These are phyloP conservation scores for Silurus asotus DNA, from an alignment of 2,113 vertebrate genomes.

Conservation along the genomic window DNA sequence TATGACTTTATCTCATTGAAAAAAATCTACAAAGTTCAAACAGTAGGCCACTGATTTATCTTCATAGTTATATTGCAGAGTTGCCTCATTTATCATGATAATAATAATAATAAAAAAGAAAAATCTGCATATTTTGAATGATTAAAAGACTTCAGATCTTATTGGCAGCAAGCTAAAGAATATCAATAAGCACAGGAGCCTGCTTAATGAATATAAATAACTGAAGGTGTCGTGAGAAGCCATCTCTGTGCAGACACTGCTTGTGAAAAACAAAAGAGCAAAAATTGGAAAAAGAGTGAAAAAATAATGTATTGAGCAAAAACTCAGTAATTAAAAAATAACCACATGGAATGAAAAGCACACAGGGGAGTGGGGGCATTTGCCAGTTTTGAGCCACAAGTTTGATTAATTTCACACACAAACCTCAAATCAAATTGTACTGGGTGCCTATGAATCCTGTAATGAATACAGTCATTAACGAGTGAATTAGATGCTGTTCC, in stretches of 20 bases:
- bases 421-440: background rate
- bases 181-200: background rate
- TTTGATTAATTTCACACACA: background rate
- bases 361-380: background rate
- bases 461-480: slow-evolving; percentile 68
- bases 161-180: background rate
- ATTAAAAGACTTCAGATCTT: background rate
- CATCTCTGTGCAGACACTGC: background rate
- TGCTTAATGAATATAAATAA: background rate
- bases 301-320: background rate
- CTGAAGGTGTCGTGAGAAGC: background rate
- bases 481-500: slow-evolving; percentile 62
- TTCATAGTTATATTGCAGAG: background rate
- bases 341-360: background rate
- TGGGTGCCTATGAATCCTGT: slow-evolving; percentile 41
- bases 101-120: background rate
- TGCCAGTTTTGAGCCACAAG: background rate
- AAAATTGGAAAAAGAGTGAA: background rate
- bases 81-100: background rate
- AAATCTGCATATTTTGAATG: background rate
- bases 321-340: background rate
- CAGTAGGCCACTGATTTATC: background rate
- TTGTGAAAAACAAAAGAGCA: background rate
- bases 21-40: background rate
- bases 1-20: too few relatives aligned